A percentile compares a stretch with the other conserved stretches of the same genome.
phyloP scores from a whole-genome alignment of 2,888 invertebrate genomes.

The Monopis laevigella region DNA sequence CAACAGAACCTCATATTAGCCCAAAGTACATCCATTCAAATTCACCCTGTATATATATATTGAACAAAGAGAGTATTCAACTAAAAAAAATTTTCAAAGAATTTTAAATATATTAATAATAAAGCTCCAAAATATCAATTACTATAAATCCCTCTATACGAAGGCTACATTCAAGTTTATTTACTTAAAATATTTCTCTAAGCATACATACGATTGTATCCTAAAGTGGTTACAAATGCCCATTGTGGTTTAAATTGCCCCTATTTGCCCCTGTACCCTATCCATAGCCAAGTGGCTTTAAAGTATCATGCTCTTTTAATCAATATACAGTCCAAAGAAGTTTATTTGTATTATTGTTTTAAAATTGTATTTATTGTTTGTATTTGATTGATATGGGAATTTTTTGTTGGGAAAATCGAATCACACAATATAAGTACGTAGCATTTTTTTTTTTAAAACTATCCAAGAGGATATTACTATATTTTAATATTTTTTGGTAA shows the following conservation, averaged over 20 bases:
- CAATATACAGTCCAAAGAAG: conserved; percentile 8
- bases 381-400: conserved; percentile 57
- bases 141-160: conserved; percentile 22
- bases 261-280: too few relatives aligned
- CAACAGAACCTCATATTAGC: too few relatives aligned
- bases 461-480: too few relatives aligned
- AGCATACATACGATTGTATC: conserved; percentile 32
- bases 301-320: conserved; percentile 32
- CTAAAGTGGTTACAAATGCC: conserved; percentile 37
- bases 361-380: conserved; percentile 32
- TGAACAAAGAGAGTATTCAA: too few relatives aligned
- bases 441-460: too few relatives aligned
- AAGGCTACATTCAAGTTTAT: conserved; percentile 47
- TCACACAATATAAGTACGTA: too few relatives aligned
- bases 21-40: too few relatives aligned
- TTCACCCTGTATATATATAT: too few relatives aligned
- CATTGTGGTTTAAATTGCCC: conserved; percentile 41
- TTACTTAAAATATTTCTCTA: conserved; percentile 57
- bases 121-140: conserved; percentile 42
- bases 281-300: background rate
- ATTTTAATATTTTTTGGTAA: too few relatives aligned
- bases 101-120: too few relatives aligned
- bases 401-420: conserved; percentile 11
- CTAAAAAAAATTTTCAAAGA: too few relatives aligned
- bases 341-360: conserved; percentile 42